Base-by-base conservation (phyloP, 2,888 invertebrate species). In the Acleris literana region DNA sequence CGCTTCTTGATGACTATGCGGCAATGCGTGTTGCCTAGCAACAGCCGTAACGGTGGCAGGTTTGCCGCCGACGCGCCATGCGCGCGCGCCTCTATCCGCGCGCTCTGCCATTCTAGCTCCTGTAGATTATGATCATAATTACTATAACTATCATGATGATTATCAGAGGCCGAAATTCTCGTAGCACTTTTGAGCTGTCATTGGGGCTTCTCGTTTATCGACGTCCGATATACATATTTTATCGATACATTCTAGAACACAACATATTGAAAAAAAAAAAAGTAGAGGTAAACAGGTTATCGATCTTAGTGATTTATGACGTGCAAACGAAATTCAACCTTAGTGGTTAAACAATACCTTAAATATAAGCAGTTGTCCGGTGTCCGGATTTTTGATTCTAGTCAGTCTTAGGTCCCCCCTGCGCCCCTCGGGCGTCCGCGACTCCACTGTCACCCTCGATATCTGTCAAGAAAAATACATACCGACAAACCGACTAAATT, bases 61-160 rank as follows among this genome's bases (percentile, higher is more conserved):
- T 85, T 87, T 1, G 86, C 87, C 1, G 84, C 83, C 3, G 87
- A 85, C 0, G 76, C 85, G 2, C 89, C 89, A 58, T 84, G 85
- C 1, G 97, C 97, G 79, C 95, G 96, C 13, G 99, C 99, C 89
- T 99, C 99, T 80, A 99, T 97, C 70, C 99, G 94, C 20, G 99
- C 95, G 59, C 98, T 97, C 89, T 99, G 99, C 99, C 99, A 99
- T 82, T 97, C 97, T 63, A 99, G 91, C 91, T 98, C 97, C 94
- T 93, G 64, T 7, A 33, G 4, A 25, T 25, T 0, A 25, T 1
- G 6, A 25, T 25, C 25, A 7, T 7, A 25, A 25, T 7, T 25
- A 25, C 0, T 25, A 25, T 7, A 6, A 25, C 6, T 7, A 25
- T 25, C 25, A 25, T 25, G 25, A 25, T 25, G 25, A 7, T 6